phyloP scores from a whole-genome alignment of 2,113 vertebrate genomes.

The Amphilophus citrinellus region DNA sequence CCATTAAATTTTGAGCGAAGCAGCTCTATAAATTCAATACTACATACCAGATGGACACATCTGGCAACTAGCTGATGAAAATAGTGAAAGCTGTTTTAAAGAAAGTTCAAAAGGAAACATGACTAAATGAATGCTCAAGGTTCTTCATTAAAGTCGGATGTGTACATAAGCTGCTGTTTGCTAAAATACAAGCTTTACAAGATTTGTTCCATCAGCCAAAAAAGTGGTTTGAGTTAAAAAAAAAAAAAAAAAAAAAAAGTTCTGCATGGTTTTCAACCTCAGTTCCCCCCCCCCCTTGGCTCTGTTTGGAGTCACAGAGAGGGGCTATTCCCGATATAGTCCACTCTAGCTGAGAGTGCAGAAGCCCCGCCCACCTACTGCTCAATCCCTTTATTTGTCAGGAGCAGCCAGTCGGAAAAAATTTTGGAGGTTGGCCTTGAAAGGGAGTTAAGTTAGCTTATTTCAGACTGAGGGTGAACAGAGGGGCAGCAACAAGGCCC shows the following conservation, averaged over 20 bases:
- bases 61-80: background rate
- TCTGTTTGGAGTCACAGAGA: background rate
- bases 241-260: background rate
- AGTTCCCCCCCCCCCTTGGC: background rate
- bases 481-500: background rate
- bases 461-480: background rate
- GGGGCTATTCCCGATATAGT: background rate
- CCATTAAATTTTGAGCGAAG: background rate
- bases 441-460: background rate
- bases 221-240: background rate
- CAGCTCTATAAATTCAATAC: rapidly evolving
- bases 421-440: too few relatives aligned
- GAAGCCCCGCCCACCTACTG: too few relatives aligned
- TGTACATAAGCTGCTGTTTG: background rate
- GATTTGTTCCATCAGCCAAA: background rate
- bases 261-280: background rate
- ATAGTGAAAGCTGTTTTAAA: constrained; percentile 1
- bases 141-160: background rate
- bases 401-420: too few relatives aligned
- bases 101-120: background rate
- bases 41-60: background rate
- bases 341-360: too few relatives aligned
- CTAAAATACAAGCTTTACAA: background rate
- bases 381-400: too few relatives aligned
- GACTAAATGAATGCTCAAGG: background rate